These are phyloP conservation scores for Exocentrus adspersus DNA, from an alignment of 2,888 invertebrate species.

Conservation along the genomic window DNA sequence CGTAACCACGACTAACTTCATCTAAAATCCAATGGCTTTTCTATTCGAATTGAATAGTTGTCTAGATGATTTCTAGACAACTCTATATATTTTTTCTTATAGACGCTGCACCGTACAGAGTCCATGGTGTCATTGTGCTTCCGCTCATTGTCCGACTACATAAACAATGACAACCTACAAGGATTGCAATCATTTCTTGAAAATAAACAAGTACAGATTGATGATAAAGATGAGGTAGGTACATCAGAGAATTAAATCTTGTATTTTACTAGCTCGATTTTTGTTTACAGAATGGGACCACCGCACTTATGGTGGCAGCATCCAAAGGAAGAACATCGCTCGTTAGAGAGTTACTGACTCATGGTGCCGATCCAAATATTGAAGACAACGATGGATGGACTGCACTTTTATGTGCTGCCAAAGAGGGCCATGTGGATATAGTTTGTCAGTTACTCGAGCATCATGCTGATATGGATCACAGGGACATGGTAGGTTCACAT, in stretches of 20 bases:
- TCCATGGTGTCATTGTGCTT: constrained; percentile 92
- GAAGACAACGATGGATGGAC: constrained; percentile 96
- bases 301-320: constrained; percentile 92
- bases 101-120: constrained; percentile 90
- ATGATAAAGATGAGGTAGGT: constrained; percentile 87
- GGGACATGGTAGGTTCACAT: constrained; percentile 57
- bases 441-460: constrained; percentile 85
- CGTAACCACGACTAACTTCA: too few relatives aligned
- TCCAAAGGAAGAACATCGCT: constrained; percentile 85
- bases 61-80: too few relatives aligned
- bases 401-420: constrained; percentile 88
- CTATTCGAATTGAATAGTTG: too few relatives aligned
- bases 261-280: constrained; percentile 40
- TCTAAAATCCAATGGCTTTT: too few relatives aligned
- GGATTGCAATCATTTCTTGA: constrained; percentile 85
- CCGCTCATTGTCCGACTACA: constrained; percentile 81
- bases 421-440: constrained; percentile 86
- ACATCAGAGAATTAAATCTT: not conserved
- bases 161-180: constrained; percentile 81
- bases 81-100: constrained; percentile 50
- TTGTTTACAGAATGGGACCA: constrained; percentile 93
- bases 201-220: constrained; percentile 82
- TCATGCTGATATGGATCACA: constrained; percentile 86
- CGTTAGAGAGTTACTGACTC: constrained; percentile 84
- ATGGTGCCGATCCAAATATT: constrained; percentile 92